Percentiles rank a stretch among this genome's conserved stretches.
Conservation (phyloP, 1,140 invertebrate genomes). For the Elymnias hypermnestra region DNA sequence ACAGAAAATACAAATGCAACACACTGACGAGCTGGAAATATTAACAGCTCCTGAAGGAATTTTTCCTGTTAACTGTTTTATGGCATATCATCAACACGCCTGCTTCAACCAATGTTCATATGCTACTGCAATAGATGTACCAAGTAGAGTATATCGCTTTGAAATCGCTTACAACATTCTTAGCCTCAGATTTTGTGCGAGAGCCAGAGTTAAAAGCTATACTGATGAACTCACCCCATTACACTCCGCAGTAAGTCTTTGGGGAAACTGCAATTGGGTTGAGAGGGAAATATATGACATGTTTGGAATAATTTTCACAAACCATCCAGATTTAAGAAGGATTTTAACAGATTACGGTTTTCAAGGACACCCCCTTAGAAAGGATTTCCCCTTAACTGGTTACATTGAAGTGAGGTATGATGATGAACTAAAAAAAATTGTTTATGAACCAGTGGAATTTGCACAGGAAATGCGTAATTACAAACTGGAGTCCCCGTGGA, state of each 20-base stretch:
- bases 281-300: conserved; percentile 73
- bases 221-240: conserved; percentile 69
- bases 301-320: conserved; percentile 65
- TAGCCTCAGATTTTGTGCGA: conserved; percentile 85
- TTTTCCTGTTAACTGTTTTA: conserved; percentile 89
- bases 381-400: conserved; percentile 66
- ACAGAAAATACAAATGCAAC: conserved; percentile 89
- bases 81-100: conserved; percentile 93
- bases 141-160: conserved; percentile 79
- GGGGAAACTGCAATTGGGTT: conserved; percentile 52
- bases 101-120: conserved; percentile 92
- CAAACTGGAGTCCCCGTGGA: conserved; percentile 58
- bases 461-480: conserved; percentile 57
- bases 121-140: conserved; percentile 92
- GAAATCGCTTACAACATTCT: conserved; percentile 94
- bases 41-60: conserved; percentile 94
- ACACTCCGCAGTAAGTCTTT: conserved; percentile 56
- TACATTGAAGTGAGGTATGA: conserved; percentile 67
- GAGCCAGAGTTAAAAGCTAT: conserved; percentile 58
- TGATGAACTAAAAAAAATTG: conserved; percentile 67
- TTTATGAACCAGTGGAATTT: conserved; percentile 67
- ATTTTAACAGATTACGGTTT: conserved; percentile 72
- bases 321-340: conserved; percentile 70
- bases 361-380: conserved; percentile 62
- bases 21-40: conserved; percentile 91